phyloP scores from a whole-genome alignment of 2,888 invertebrate genomes.

The Branchipolynoe longqiensis region DNA sequence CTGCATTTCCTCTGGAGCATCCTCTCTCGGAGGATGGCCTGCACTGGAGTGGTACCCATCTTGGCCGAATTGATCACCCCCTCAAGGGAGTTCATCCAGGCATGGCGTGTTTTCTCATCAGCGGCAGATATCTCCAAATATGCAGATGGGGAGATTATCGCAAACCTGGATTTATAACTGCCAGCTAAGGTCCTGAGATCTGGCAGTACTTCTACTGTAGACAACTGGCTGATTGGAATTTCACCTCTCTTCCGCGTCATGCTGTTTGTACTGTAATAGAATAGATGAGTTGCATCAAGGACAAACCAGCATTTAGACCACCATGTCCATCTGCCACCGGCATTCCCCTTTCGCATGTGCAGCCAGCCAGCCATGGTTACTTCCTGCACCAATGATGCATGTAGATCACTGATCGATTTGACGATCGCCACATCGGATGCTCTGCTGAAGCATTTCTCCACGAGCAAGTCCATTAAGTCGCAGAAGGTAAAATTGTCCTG shows the following conservation, averaged over 20 bases:
- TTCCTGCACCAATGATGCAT: conserved; percentile 66
- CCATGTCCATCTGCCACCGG: conserved; percentile 68
- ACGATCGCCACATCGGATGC: not conserved
- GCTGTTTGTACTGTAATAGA: conserved; percentile 59
- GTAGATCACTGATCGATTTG: conserved; percentile 62
- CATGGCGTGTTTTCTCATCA: not conserved
- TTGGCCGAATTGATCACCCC: conserved; percentile 57
- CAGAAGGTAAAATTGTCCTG: not conserved
- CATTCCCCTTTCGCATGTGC: conserved; percentile 63
- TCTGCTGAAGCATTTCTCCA: not conserved
- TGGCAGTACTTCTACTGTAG: not conserved
- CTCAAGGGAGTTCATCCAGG: conserved; percentile 56
- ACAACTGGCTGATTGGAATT: not conserved
- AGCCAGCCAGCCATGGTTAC: conserved; percentile 65
- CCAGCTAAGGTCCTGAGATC: not conserved
- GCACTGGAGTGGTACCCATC: conserved; percentile 48
- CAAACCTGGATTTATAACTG: conserved; percentile 61
- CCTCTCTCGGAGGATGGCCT: conserved; percentile 32
- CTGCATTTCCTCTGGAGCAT: not conserved
- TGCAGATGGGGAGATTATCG: conserved; percentile 58
- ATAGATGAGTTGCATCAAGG: conserved; percentile 61
- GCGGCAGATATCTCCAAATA: conserved; percentile 64
- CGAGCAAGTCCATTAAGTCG: conserved; percentile 4
- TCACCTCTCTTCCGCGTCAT: conserved; percentile 22
- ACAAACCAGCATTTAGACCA: conserved; percentile 66